Evolutionary conservation across 2,888 invertebrate genomes (phyloP), one percentile per base, ranked within the genome.

Genomic region (Pollenia amentaria): DNA sequence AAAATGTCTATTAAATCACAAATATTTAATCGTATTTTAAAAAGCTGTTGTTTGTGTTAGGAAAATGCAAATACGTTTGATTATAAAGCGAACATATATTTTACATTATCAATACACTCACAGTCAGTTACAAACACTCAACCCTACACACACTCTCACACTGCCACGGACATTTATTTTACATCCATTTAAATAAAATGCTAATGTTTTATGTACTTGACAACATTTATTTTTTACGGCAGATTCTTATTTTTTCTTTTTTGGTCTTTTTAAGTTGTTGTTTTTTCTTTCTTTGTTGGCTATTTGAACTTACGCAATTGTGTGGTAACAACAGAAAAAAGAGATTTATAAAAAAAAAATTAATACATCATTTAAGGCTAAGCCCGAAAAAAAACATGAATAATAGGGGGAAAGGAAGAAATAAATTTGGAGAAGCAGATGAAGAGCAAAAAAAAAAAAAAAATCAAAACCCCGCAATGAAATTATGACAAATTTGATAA

Each of bases 401-500:
- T 12, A 44, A 21, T 8, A 29, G 48, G 11, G 40, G 40, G 6
- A 29, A 65, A 14, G 40, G 14, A 48, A 42, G n/a, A 51, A 44
- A 70, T 1, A 21, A 53, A 29, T 29, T 21, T 65, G 9, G 38
- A 51, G 44, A 69, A 78, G 12, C 10, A 29, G 21, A 57, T 21
- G 38, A 48, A 53, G 29, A 29, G 29, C 29, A 38, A 12, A 46
- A n/a, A 55, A 48, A 62, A 60, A 48, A 14, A 38, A n/a, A 48
- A 69, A 48, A 6, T n/a, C 0, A 48, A 18, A 81, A 70, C 44
- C 82, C 29, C 48, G 40, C 64, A 81, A 84, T 77, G 57, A 87
- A 87, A 84, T 87, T 78, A 81, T 81, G 87, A 87, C 80, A 81
- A 87, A 87, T 87, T 65, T 75, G 78, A 53, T 64, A 79, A 84